These are phyloP conservation scores for Zaprionus nigranus DNA, from an alignment of 1,140 invertebrate species.

Conservation along the genomic window DNA sequence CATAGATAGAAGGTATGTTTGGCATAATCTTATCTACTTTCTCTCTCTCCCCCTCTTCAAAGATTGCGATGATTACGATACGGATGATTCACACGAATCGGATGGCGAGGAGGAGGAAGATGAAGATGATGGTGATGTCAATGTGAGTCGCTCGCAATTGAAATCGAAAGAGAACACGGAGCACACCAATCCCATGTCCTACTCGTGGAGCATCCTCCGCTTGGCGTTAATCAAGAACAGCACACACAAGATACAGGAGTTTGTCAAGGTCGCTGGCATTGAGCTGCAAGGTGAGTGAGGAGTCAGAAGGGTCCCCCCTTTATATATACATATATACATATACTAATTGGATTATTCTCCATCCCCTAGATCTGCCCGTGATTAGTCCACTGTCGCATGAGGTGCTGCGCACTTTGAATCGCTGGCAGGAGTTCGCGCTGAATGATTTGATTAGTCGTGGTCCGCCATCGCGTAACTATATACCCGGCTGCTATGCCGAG, in stretches of 20 bases:
- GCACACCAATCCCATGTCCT: slow-evolving; percentile 96
- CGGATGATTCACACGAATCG: slow-evolving; percentile 92
- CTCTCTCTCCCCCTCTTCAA: background rate
- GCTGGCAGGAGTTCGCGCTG: slow-evolving; percentile 91
- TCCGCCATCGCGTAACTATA: slow-evolving; percentile 59
- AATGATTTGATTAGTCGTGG: slow-evolving; percentile 84
- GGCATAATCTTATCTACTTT: too few relatives aligned
- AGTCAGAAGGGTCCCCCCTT: background rate
- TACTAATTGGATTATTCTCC: background rate
- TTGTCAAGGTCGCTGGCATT: slow-evolving; percentile 92
- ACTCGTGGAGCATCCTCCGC: slow-evolving; percentile 97
- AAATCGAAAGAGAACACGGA: slow-evolving; percentile 90
- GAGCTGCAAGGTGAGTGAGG: slow-evolving; percentile 92
- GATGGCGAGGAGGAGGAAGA: slow-evolving; percentile 91
- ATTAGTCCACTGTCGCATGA: slow-evolving; percentile 97
- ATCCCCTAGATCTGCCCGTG: slow-evolving; percentile 92
- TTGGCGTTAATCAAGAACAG: slow-evolving; percentile 94
- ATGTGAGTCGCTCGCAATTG: slow-evolving; percentile 83
- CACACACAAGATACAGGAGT: slow-evolving; percentile 90
- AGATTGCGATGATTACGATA: slow-evolving; percentile 94
- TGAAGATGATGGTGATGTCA: slow-evolving; percentile 89
- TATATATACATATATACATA: too few relatives aligned
- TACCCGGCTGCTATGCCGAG: slow-evolving; percentile 90
- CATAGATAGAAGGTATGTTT: too few relatives aligned
- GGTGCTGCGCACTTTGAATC: slow-evolving; percentile 92